Evolutionary conservation across 2,797 vertebrate genomes (phyloP).

Genomic region (Heliangelus exortis): DNA sequence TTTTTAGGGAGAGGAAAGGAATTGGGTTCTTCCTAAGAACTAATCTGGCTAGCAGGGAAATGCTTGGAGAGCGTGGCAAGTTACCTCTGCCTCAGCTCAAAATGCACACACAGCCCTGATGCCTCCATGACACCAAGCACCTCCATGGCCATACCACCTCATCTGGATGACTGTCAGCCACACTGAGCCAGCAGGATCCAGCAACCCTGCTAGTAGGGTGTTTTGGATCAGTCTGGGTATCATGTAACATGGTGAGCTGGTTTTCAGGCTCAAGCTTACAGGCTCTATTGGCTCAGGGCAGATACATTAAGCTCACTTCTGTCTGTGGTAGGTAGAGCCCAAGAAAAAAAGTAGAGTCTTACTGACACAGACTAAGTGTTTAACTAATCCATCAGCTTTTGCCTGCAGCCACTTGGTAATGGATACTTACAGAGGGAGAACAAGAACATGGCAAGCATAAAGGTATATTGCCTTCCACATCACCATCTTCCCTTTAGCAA

Average conservation of each 20-base stretch:
- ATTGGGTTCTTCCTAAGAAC: neutral
- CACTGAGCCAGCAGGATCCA: neutral
- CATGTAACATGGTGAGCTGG: fast-evolving
- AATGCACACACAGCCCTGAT: neutral
- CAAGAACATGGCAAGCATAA: neutral
- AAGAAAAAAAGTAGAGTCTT: neutral
- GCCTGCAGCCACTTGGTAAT: neutral
- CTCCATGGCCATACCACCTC: neutral
- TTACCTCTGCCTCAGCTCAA: neutral
- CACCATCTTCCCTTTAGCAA: neutral
- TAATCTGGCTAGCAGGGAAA: neutral
- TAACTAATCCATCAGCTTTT: neutral
- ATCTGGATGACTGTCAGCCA: fast-evolving
- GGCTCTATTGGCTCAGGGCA: neutral
- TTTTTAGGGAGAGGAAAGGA: neutral
- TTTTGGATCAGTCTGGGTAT: neutral
- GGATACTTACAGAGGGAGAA: neutral
- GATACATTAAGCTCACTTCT: neutral
- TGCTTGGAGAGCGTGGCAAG: neutral
- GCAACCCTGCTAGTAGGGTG: neutral
- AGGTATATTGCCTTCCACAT: neutral
- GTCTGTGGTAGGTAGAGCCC: neutral
- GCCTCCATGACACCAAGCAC: neutral
- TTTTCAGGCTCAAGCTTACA: neutral
- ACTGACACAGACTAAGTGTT: neutral